Conservation (phyloP, 2,113 vertebrate genomes). For the Phainopepla nitens region DNA sequence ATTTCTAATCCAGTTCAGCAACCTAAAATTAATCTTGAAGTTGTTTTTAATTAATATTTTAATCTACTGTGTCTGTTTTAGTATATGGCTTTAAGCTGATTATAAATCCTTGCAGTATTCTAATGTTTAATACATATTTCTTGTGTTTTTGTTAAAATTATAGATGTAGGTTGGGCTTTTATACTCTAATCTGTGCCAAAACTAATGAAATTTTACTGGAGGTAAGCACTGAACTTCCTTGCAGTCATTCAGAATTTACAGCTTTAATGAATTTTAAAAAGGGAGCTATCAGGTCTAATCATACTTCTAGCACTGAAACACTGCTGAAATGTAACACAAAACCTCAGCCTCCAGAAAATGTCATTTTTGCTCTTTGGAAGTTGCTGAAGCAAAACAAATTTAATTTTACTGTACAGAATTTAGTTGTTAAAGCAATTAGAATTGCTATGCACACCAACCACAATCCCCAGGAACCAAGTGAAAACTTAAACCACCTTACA, state of each 20-base stretch:
- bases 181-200: not conserved
- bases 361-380: constrained; percentile 28
- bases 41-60: not conserved
- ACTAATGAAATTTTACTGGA: not conserved
- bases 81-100: not conserved
- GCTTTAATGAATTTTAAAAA: constrained; percentile 27
- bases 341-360: constrained; percentile 9
- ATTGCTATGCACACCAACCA: not conserved
- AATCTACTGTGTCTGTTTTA: not conserved
- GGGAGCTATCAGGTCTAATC: not conserved
- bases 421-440: constrained; percentile 6
- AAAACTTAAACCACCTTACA: not conserved
- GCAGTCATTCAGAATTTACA: constrained; percentile 7
- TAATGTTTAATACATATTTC: not conserved
- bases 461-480: not conserved
- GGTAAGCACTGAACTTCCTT: not conserved
- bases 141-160: not conserved
- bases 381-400: constrained; percentile 26
- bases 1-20: not conserved
- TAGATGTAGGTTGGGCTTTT: not conserved
- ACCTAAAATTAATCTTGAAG: not conserved
- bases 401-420: constrained; percentile 7
- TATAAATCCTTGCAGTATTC: not conserved
- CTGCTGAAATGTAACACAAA: not conserved
- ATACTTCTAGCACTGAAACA: not conserved